Conservation (phyloP, 2,888 invertebrate species). For the Catocala fraxini region DNA sequence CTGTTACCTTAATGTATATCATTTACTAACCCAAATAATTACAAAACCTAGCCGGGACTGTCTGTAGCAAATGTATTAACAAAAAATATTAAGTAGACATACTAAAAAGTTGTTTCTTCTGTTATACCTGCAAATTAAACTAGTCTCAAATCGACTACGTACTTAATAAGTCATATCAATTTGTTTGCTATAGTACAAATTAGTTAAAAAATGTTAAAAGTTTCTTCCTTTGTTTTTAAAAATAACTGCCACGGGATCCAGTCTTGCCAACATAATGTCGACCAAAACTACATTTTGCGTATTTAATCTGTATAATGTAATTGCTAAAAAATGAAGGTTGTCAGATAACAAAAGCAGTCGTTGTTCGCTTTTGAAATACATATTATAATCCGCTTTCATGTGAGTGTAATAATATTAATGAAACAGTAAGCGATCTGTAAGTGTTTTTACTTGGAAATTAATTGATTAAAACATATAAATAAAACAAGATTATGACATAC, state of each 20-base stretch:
- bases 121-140: conserved; percentile 11
- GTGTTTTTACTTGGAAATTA: conserved; percentile 55
- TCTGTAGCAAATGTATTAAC: neutral
- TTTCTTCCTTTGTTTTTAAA: conserved; percentile 28
- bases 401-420: conserved; percentile 71
- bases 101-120: neutral
- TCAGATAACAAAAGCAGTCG: conserved; percentile 74
- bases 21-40: too few relatives aligned
- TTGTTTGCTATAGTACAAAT: conserved; percentile 70
- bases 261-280: conserved; percentile 63
- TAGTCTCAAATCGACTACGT: conserved; percentile 40
- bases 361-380: conserved; percentile 73
- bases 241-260: conserved; percentile 47
- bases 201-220: conserved; percentile 28
- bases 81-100: neutral
- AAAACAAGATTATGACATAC: neutral
- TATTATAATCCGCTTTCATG: conserved; percentile 80
- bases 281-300: conserved; percentile 52
- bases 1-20: too few relatives aligned
- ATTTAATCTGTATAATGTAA: conserved; percentile 40
- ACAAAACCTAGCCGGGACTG: conserved; percentile 28
- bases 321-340: conserved; percentile 65
- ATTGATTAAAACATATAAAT: conserved; percentile 6
- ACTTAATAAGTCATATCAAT: conserved; percentile 61
- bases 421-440: conserved; percentile 65